Evolutionary conservation across 2,113 vertebrate genomes (phyloP).

Genomic region (Rhea americana): DNA sequence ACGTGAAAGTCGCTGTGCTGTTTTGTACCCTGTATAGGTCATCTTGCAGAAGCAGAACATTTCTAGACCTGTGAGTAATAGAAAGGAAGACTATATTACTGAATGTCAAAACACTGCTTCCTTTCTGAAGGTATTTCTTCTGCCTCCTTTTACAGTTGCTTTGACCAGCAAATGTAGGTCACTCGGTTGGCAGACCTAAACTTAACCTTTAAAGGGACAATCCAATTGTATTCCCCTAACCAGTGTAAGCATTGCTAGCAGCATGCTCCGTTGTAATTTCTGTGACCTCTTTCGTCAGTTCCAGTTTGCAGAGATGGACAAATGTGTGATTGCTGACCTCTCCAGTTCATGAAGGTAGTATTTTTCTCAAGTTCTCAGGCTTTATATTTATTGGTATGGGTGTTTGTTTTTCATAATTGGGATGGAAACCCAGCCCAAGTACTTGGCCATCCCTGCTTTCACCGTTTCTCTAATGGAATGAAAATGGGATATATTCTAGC

Average conservation of each 20-base stretch:
- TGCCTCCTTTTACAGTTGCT: neutral
- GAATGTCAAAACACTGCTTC: constrained; percentile 10
- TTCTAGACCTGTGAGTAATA: neutral
- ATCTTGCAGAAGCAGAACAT: neutral
- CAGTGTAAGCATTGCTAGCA: neutral
- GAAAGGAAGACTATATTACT: neutral
- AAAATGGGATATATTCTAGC: neutral
- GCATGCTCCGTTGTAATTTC: neutral
- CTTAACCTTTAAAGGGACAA: neutral
- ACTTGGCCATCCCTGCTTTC: neutral
- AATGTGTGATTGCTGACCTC: neutral
- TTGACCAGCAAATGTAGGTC: constrained; percentile 6
- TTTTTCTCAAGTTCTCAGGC: neutral
- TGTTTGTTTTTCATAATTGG: neutral
- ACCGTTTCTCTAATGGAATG: neutral
- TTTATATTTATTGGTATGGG: constrained; percentile 3
- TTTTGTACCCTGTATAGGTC: neutral
- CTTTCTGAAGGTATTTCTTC: constrained; percentile 2
- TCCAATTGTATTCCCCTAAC: neutral
- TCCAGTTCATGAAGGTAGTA: neutral
- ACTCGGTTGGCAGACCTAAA: neutral
- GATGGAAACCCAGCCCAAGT: neutral
- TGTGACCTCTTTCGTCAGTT: neutral
- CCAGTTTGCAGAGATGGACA: neutral
- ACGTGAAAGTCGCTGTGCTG: neutral